These are phyloP conservation scores for Andinoacara biseriatus DNA, from an alignment of 2,113 vertebrate genomes.

Conservation along the genomic window DNA sequence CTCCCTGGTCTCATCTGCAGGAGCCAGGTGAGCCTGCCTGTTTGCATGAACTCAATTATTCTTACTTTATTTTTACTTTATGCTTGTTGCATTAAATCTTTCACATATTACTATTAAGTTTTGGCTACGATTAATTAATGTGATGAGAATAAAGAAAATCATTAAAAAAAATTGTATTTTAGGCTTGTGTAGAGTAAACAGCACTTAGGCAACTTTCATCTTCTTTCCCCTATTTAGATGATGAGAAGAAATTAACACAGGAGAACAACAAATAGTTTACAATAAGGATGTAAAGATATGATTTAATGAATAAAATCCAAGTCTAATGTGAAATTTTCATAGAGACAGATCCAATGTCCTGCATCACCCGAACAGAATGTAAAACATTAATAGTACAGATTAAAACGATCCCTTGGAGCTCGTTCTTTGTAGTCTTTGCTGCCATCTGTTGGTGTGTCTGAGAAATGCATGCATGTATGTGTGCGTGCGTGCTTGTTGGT, in stretches of 20 bases:
- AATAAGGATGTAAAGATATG: neutral
- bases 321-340: neutral
- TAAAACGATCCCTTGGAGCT: neutral
- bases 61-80: too few species aligned
- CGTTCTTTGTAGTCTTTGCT: slow-evolving; percentile 50
- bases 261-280: neutral
- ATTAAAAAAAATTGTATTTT: too few species aligned
- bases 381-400: neutral
- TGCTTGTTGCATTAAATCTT: too few species aligned
- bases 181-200: too few species aligned
- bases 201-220: too few species aligned
- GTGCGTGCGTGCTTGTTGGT: neutral
- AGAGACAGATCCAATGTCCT: neutral
- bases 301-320: too few species aligned
- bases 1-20: slow-evolving; percentile 42
- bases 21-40: slow-evolving; percentile 60
- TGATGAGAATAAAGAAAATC: too few species aligned
- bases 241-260: too few species aligned
- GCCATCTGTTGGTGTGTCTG: slow-evolving; percentile 65
- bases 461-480: neutral
- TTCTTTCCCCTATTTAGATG: neutral
- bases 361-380: neutral
- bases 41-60: neutral
- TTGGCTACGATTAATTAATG: too few species aligned
- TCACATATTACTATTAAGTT: too few species aligned